phyloP scores from a whole-genome alignment of 2,113 vertebrate genomes.

The Motacilla tschutschensis region DNA sequence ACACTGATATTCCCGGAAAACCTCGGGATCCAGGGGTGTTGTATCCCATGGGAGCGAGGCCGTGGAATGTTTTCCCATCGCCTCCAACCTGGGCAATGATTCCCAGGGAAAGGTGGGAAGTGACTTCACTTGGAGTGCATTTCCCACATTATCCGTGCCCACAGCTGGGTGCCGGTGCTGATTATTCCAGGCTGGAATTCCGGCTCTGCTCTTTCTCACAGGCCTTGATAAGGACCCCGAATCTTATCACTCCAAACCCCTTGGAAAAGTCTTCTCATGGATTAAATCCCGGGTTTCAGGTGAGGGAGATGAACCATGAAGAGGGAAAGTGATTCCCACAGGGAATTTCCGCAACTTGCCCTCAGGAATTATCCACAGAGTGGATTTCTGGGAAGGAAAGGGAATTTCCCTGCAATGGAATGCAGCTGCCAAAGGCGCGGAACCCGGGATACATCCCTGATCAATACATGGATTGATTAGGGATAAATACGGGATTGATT shows the following conservation, averaged over 20 bases:
- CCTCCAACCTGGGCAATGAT: neutral
- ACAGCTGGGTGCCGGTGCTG: neutral
- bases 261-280: neutral
- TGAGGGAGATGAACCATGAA: neutral
- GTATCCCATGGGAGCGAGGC: neutral
- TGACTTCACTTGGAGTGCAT: neutral
- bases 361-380: neutral
- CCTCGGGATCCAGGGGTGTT: neutral
- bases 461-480: neutral
- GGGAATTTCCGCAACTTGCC: neutral
- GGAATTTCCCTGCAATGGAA: neutral
- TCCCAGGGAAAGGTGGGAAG: neutral
- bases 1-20: neutral
- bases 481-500: neutral
- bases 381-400: neutral
- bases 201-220: neutral
- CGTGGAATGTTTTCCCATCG: neutral
- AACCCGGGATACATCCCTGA: neutral
- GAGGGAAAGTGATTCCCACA: fast-evolving
- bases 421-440: neutral
- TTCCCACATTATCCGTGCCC: neutral
- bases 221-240: neutral
- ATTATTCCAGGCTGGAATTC: neutral
- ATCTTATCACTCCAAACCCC: neutral
- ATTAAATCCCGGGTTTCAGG: neutral